Evolutionary conservation across 2,888 invertebrate genomes (phyloP).

Genomic region (Microctonus aethiopoides): DNA sequence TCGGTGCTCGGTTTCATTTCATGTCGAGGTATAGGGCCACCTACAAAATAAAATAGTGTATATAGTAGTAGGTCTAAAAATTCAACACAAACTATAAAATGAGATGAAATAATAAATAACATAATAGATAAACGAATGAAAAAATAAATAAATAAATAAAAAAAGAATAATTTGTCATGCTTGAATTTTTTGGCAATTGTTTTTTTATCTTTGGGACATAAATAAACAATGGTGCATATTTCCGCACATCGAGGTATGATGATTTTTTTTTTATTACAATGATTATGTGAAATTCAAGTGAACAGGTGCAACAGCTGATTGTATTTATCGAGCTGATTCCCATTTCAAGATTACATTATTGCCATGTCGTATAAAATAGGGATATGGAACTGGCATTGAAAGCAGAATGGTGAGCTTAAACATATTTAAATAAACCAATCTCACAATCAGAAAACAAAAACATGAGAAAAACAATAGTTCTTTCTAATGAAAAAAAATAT

Average conservation of each 20-base stretch:
- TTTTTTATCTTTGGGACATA: too few species aligned
- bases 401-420: slow-evolving; percentile 8
- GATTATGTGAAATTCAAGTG: neutral
- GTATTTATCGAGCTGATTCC: slow-evolving; percentile 31
- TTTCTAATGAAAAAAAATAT: neutral
- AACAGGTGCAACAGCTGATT: slow-evolving; percentile 32
- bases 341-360: slow-evolving; percentile 30
- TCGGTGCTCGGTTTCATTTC: slow-evolving; percentile 65
- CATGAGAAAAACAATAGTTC: slow-evolving; percentile 11
- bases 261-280: neutral
- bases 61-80: too few species aligned
- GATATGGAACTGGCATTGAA: neutral
- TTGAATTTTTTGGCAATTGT: too few species aligned
- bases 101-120: too few species aligned
- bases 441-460: slow-evolving; percentile 18
- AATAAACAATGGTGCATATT: too few species aligned
- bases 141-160: too few species aligned
- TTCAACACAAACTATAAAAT: too few species aligned
- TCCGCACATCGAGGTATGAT: too few species aligned
- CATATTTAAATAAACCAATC: slow-evolving; percentile 29
- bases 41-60: neutral
- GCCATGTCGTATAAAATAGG: slow-evolving; percentile 7
- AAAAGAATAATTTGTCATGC: neutral
- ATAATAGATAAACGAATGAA: too few species aligned
- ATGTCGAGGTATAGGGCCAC: slow-evolving; percentile 64